Percentiles rank a stretch among this genome's conserved stretches.
Evolutionary conservation across 1,140 invertebrate genomes (phyloP).

Genomic region (Lepidurus couesii): DNA sequence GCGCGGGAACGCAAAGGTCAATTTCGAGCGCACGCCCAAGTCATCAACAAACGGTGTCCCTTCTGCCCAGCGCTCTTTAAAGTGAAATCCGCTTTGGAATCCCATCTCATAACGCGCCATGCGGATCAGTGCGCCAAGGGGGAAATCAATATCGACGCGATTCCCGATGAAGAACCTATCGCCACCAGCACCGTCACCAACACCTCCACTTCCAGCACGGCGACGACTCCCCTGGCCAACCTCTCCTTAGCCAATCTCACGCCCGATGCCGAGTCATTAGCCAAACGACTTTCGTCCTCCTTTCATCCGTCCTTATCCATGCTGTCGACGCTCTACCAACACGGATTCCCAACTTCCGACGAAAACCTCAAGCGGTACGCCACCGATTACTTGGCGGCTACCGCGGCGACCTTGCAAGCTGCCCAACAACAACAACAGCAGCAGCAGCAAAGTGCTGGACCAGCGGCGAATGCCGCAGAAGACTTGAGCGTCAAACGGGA

Average conservation of each 20-base stretch:
- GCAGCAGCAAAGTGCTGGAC: neutral
- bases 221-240: constrained; percentile 33
- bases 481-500: neutral
- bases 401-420: constrained; percentile 34
- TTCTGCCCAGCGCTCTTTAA: constrained; percentile 91
- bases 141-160: constrained; percentile 84
- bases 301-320: constrained; percentile 33
- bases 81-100: constrained; percentile 89
- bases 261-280: constrained; percentile 14
- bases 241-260: constrained; percentile 32
- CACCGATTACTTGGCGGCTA: constrained; percentile 61
- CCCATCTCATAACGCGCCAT: constrained; percentile 87
- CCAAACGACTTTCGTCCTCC: constrained; percentile 28
- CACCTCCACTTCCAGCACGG: constrained; percentile 25
- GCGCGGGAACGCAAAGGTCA: constrained; percentile 84
- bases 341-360: constrained; percentile 48
- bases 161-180: constrained; percentile 76
- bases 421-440: constrained; percentile 34
- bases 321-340: constrained; percentile 33
- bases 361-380: constrained; percentile 86
- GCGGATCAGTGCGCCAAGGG: constrained; percentile 84
- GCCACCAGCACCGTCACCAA: constrained; percentile 34
- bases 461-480: neutral
- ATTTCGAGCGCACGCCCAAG: constrained; percentile 87
- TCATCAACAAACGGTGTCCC: constrained; percentile 91